phyloP scores from a whole-genome alignment of 2,797 vertebrate species.

The Phrynocephalus vlangalii region DNA sequence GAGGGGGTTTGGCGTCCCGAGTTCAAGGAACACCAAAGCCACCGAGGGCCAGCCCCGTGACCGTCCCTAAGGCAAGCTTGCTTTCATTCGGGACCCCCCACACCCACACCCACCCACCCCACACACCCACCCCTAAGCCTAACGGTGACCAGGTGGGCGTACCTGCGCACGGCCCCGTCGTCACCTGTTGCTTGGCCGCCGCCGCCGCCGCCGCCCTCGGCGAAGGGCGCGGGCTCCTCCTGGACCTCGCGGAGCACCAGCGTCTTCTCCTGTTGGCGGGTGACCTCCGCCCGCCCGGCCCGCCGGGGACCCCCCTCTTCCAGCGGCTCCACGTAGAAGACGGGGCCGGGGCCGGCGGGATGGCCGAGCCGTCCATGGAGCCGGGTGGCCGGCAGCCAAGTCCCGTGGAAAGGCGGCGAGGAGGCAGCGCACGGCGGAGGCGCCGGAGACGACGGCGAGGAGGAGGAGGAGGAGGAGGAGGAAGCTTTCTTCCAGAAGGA shows the following conservation, averaged over 20 bases:
- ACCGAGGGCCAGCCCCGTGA: neutral
- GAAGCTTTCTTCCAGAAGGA: constrained; percentile 79
- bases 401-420: constrained; percentile 71
- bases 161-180: constrained; percentile 78
- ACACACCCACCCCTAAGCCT: neutral
- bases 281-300: constrained; percentile 69
- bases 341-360: constrained; percentile 50
- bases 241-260: constrained; percentile 67
- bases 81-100: no score
- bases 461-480: constrained; percentile 65
- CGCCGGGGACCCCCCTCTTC: constrained; percentile 67
- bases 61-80: neutral
- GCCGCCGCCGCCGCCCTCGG: constrained; percentile 49
- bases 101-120: neutral
- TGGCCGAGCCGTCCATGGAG: constrained; percentile 51
- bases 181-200: constrained; percentile 79
- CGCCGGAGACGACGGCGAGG: constrained; percentile 57
- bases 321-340: constrained; percentile 81
- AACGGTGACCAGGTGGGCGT: constrained; percentile 20
- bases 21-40: neutral
- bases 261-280: constrained; percentile 71
- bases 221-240: constrained; percentile 60
- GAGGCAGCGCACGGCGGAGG: constrained; percentile 61
- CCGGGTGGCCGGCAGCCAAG: constrained; percentile 68
- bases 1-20: neutral